Evolutionary conservation across 1,140 invertebrate genomes (phyloP), one percentile per base, ranked within the genome.

Genomic region (Akabosia matsudoensis): DNA sequence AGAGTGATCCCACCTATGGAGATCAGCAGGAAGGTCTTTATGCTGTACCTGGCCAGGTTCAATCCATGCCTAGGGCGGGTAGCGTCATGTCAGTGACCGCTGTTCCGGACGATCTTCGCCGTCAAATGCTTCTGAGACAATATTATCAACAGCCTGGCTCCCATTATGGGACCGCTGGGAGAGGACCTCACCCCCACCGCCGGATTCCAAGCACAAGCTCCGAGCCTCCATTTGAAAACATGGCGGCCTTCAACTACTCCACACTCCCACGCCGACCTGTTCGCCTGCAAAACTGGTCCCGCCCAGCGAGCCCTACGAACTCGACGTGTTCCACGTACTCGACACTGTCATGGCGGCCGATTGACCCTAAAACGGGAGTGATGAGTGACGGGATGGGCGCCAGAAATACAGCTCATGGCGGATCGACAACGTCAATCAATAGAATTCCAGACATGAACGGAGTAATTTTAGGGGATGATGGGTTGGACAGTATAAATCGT

Each of bases 321-420:
- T 67, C 61, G 1, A 67, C 61, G 13, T 67, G 61, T 67, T 67
- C 61, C 24, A 30, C 61, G 24, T 67, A 67, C n/a, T 67, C 61
- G 4, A 67, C 61, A 10, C n/a, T 67, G 14, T 67, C 61, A 4
- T 67, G 61, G 61, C 28, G 61, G 22, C 61, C 61, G 7, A 67
- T 30, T 14, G 10, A 67, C 28, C 61, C 61, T 7, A 31, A 7
- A 4, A 30, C 61, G 3, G 61, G 61, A 67, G 61, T 67, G 26
- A 30, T 67, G 24, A 16, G 1, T 67, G 61, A 67, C n/a, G 61
- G 61, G 10, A 22, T 67, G 7, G 61, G 61, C 4, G 61, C 61
- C 3, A 67, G 61, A 30, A 28, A 7, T 30, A 67, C 7, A 2
- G 61, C 61, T 31, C 7, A 67, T n/a, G 61, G 61, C 31, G 61